A percentile compares a stretch with the other conserved stretches of the same genome.
These are phyloP conservation scores for Pseudomyrmex cubaensis DNA, from an alignment of 1,140 invertebrate genomes.

Conservation along the genomic window DNA sequence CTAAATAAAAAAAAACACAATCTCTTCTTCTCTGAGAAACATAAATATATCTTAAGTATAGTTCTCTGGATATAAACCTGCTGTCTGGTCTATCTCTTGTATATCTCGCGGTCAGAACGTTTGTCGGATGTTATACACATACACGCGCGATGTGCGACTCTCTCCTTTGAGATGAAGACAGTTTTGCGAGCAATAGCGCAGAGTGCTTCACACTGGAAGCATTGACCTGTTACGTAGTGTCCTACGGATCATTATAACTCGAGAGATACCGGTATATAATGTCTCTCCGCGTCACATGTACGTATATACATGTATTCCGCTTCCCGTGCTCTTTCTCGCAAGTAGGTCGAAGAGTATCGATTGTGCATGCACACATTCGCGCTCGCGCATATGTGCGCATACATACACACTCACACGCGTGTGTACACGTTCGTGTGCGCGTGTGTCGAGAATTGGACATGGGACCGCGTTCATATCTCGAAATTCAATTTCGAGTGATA, in stretches of 20 bases:
- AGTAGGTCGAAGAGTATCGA: constrained; percentile 60
- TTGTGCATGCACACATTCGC: constrained; percentile 32
- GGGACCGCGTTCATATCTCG: constrained; percentile 58
- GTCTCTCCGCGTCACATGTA: constrained; percentile 26
- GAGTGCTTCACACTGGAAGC: constrained; percentile 53
- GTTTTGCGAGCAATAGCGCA: constrained; percentile 51
- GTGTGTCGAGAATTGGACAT: constrained; percentile 54
- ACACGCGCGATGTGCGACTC: constrained; percentile 3
- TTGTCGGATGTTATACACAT: constrained; percentile 25
- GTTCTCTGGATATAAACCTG: constrained; percentile 9
- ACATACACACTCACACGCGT: neutral
- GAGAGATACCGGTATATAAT: constrained; percentile 59
- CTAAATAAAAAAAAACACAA: too few relatives aligned
- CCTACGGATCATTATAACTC: constrained; percentile 60
- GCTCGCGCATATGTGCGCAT: neutral
- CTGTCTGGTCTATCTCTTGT: neutral
- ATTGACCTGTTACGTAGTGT: constrained; percentile 56
- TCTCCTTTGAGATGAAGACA: constrained; percentile 33
- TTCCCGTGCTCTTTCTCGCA: constrained; percentile 53
- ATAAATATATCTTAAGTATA: neutral
- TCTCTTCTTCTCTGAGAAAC: too few relatives aligned
- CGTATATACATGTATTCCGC: constrained; percentile 31
- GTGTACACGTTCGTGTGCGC: neutral
- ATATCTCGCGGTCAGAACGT: neutral
- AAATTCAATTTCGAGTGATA: constrained; percentile 60